phyloP scores from a whole-genome alignment of 2,888 invertebrate species.

The Andricus quercusramuli region DNA sequence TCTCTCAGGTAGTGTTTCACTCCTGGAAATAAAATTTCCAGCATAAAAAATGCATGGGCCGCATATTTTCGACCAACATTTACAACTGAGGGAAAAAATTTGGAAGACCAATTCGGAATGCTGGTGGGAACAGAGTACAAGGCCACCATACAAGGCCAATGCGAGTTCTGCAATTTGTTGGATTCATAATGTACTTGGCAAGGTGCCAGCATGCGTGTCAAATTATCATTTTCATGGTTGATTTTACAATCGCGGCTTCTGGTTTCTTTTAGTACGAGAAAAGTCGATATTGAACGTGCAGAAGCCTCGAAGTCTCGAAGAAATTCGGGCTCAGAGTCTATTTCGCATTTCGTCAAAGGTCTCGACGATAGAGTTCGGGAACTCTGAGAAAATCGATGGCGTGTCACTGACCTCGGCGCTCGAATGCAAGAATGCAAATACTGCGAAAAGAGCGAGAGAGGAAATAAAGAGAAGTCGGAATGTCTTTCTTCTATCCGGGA shows the following conservation, averaged over 20 bases:
- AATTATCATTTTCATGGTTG: conserved; percentile 3
- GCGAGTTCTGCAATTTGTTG: conserved; percentile 12
- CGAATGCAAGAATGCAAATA: conserved; percentile 38
- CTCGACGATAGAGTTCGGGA: conserved; percentile 35
- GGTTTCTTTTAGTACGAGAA: neutral
- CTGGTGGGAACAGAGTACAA: neutral
- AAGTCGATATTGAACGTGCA: neutral
- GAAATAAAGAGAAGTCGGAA: conserved; percentile 10
- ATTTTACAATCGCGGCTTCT: neutral
- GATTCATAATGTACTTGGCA: conserved; percentile 26
- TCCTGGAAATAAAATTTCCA: neutral
- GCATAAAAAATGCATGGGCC: neutral
- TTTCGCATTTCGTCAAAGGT: conserved; percentile 30
- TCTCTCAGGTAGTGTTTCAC: neutral
- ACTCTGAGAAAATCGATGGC: conserved; percentile 39
- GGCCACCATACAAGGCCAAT: conserved; percentile 28
- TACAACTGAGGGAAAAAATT: neutral
- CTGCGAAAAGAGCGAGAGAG: conserved; percentile 38
- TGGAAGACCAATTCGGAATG: conserved; percentile 8
- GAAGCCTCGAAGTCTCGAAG: conserved; percentile 1
- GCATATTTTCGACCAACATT: neutral
- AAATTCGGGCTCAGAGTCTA: conserved; percentile 30
- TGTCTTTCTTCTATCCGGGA: conserved; percentile 20
- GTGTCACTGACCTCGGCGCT: conserved; percentile 40
- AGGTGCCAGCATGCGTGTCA: neutral